Conservation (phyloP, 1,140 invertebrate species). For the Magallana angulata region DNA sequence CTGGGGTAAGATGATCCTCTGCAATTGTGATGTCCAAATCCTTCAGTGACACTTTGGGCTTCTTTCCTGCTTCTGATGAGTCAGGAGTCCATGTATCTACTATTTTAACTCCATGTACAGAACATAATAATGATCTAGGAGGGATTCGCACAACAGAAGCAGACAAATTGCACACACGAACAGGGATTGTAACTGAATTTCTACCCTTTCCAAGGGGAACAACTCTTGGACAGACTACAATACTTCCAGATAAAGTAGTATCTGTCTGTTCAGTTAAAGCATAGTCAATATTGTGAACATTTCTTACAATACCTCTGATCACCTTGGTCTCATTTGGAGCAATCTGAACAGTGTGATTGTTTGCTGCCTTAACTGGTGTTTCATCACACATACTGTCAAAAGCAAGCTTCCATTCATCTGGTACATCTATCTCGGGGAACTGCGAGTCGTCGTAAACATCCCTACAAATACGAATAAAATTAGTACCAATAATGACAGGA, state of each 20-base stretch:
- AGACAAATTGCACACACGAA: slow-evolving; percentile 52
- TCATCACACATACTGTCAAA: neutral
- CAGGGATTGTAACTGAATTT: slow-evolving; percentile 42
- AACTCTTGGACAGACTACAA: slow-evolving; percentile 53
- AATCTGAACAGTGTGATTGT: slow-evolving; percentile 10
- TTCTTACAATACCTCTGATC: neutral
- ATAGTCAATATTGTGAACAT: neutral
- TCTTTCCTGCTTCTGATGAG: neutral
- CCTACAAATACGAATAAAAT: slow-evolving; percentile 16
- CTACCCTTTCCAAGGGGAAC: slow-evolving; percentile 32
- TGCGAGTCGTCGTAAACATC: neutral
- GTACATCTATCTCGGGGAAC: neutral
- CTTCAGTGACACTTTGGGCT: neutral
- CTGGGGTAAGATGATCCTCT: neutral
- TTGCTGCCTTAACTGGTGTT: neutral
- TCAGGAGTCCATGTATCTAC: slow-evolving; percentile 23
- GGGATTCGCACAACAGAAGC: slow-evolving; percentile 36
- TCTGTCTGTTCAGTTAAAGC: neutral
- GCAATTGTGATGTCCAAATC: neutral
- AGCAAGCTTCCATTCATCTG: slow-evolving; percentile 5
- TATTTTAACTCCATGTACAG: slow-evolving; percentile 48
- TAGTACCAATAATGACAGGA: slow-evolving; percentile 46
- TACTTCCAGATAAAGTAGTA: neutral
- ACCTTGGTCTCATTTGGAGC: slow-evolving; percentile 1
- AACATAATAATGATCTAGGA: slow-evolving; percentile 26